Conservation (phyloP, 2,797 vertebrate species). For the Taeniopygia guttata region DNA sequence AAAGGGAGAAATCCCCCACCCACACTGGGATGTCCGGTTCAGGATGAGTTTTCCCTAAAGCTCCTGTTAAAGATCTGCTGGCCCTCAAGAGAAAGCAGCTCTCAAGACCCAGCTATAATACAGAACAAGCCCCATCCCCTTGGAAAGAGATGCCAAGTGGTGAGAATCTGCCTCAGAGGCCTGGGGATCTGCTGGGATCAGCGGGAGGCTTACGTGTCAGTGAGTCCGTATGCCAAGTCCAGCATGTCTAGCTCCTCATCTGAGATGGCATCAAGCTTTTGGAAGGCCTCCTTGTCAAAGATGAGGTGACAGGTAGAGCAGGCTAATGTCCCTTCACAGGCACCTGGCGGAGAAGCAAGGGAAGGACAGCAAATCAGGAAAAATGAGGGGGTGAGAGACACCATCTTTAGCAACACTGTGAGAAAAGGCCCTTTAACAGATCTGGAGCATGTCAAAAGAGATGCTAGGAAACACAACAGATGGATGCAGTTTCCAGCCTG, state of each 20-base stretch:
- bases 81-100: neutral
- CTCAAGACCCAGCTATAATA: neutral
- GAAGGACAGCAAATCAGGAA: neutral
- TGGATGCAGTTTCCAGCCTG: neutral
- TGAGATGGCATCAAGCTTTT: conserved; percentile 63
- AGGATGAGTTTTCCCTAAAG: neutral
- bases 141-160: neutral
- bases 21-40: neutral
- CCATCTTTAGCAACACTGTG: neutral
- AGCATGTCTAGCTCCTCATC: conserved; percentile 82
- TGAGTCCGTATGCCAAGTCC: conserved; percentile 78
- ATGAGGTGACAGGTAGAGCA: conserved; percentile 82
- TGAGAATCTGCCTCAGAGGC: neutral
- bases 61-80: neutral
- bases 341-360: conserved; percentile 46
- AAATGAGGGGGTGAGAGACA: neutral
- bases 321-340: conserved; percentile 77
- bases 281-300: conserved; percentile 73
- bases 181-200: accelerated
- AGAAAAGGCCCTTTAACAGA: neutral
- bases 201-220: conserved; percentile 70
- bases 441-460: neutral
- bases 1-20: neutral
- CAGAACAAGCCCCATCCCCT: neutral
- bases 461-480: neutral